Conservation (phyloP, 2,888 invertebrate species). For the Scelioninae gen. 1 region DNA sequence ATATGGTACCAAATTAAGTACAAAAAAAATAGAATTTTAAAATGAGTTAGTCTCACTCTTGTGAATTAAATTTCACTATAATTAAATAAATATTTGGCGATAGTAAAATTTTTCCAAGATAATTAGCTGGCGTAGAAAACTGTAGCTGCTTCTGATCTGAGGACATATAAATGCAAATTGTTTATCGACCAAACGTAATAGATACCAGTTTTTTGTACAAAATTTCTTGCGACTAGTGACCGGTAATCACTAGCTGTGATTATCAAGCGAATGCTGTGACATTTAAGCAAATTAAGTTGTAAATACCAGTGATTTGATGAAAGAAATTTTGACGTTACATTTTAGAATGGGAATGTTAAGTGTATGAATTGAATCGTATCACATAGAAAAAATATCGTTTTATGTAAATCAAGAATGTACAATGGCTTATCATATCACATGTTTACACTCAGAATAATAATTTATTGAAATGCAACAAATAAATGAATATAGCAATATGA, state of each 20-base stretch:
- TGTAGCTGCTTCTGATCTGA: slow-evolving; percentile 60
- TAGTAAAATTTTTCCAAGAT: too few relatives aligned
- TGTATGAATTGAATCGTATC: slow-evolving; percentile 57
- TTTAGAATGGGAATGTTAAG: slow-evolving; percentile 19
- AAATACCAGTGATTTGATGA: not conserved
- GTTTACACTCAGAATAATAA: too few relatives aligned
- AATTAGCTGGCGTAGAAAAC: slow-evolving; percentile 51
- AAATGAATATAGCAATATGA: too few relatives aligned
- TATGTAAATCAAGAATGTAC: slow-evolving; percentile 66
- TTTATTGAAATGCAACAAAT: too few relatives aligned
- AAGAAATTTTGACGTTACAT: not conserved
- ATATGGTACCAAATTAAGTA: slow-evolving; percentile 55
- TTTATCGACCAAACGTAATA: slow-evolving; percentile 5
- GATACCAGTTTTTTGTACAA: not conserved
- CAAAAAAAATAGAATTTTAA: too few relatives aligned
- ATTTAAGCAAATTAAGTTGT: too few relatives aligned
- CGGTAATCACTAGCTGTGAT: not conserved
- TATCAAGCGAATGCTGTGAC: too few relatives aligned
- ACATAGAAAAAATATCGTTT: slow-evolving; percentile 12
- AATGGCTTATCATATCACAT: slow-evolving; percentile 79
- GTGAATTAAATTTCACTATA: too few relatives aligned
- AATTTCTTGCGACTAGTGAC: too few relatives aligned
- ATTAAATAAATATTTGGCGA: too few relatives aligned
- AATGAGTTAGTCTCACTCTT: too few relatives aligned
- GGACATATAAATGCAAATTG: slow-evolving; percentile 25